Evolutionary conservation across 2,113 vertebrate genomes (phyloP), one percentile per base, ranked within the genome.

Genomic region (Plecotus auritus): DNA sequence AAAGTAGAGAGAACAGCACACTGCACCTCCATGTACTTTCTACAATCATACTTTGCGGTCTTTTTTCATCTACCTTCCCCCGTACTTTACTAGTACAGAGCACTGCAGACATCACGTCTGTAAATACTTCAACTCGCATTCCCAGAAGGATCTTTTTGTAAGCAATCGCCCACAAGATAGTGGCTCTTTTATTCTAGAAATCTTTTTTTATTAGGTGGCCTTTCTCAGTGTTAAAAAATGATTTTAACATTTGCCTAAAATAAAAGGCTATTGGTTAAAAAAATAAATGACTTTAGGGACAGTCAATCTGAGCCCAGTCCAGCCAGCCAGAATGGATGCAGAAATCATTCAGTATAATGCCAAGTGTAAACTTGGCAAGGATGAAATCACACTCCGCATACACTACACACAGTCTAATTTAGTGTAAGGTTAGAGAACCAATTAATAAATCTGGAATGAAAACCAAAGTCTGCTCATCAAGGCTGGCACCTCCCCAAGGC

Each of bases 391-490:
- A 87, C 37, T 47, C n/a, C 61, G n/a, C 69, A 81, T 72, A 73
- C 1, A 72, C 22, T 17, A 88, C n/a, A 93, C 49, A 80, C 13
- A 32, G n/a, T 64, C 54, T 82, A 74, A 94, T 76, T 84, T 87
- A 74, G 67, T 96, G 37, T n/a, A 96, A 40, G 69, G 42, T 87
- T 88, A 90, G 51, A 85, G 40, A 95, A 92, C 59, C 54, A 86
- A 86, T 90, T 78, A 94, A 72, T 78, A 92, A 97, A 93, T 70
- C 40, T 84, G 35, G 40, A 84, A 78, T 51, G 85, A 83, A 93
- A 83, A 72, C 35, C 54, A 67, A 91, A 95, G 47, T 78, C 88
- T 83, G 61, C n/a, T 93, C 80, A 80, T 91, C 74, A 70, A 89
- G 35, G 35, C 37, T 95, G 30, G 56, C 91, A 61, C 72, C 77